Evolutionary conservation across 2,888 invertebrate species (phyloP), one percentile per base, ranked within the genome.

Genomic region (Andrena marginata): DNA sequence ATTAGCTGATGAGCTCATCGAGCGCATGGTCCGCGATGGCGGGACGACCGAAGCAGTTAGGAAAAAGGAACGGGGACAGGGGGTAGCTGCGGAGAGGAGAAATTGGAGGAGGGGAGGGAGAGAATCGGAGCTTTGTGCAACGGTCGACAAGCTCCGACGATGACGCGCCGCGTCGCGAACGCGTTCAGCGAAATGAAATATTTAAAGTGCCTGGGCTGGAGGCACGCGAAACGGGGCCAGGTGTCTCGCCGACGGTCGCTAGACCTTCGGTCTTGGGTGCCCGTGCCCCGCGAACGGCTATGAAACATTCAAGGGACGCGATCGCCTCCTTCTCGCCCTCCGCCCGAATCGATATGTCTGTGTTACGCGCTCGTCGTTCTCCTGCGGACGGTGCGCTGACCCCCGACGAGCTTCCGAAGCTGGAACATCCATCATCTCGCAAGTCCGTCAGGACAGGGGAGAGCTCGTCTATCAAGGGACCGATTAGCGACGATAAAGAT

Each of bases 1-100:
- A 90, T 91, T 90, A 91, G 90, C 89, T 86, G 89, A 91, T 89
- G 91, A 91, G 84, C 70, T 84, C 54, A 48, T 72, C 82, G 76
- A 51, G 51, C 77, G 56, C 76, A 62, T 60, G 67, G 68, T 10
- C 31, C 59, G 67, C 26, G 23, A 29, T 16, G 56, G 10, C 26
- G 51, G 62, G 54, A 26, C 23, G 23, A n/a, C 63, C 35, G 33
- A 62, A 76, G 60, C 49, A 48, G 13, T 6, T 6, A 2, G 48
- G 56, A 42, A 33, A 26, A 20, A 31, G 26, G 42, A 35, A 51
- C 16, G 48, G 54, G 2, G 51, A 20, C n/a, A 2, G 6, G 16
- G n/a, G 5, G 35, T 3, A 16, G 10, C 8, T n/a, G 31, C 2
- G 16, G 42, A 49, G 20, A 16, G 35, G 26, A 6, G 33, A 31